phyloP scores from a whole-genome alignment of 2,113 vertebrate genomes.

The Noturus placidus region DNA sequence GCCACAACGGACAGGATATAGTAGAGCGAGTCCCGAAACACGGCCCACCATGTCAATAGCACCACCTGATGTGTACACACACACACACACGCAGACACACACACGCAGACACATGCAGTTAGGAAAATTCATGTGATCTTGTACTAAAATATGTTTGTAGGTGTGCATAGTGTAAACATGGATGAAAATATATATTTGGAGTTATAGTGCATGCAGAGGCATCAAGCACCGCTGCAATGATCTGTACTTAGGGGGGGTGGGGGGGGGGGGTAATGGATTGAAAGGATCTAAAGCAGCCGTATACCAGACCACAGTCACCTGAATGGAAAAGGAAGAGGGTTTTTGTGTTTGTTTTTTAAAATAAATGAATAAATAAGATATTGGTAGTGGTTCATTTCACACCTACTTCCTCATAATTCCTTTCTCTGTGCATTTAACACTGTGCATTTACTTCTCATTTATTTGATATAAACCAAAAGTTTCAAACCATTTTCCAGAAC shows the following conservation, averaged over 20 bases:
- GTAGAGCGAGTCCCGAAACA: slow-evolving; percentile 92
- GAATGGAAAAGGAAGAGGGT: background rate
- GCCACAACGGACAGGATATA: slow-evolving; percentile 88
- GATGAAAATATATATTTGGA: background rate
- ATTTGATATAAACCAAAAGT: background rate
- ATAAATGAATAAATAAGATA: too few relatives aligned
- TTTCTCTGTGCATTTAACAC: too few relatives aligned
- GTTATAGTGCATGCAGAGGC: background rate
- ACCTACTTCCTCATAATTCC: background rate
- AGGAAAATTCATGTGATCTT: background rate
- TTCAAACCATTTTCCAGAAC: background rate
- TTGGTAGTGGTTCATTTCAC: background rate
- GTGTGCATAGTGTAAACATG: background rate
- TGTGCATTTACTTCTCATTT: too few relatives aligned
- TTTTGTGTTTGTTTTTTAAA: too few relatives aligned
- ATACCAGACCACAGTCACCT: background rate
- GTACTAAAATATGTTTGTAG: background rate
- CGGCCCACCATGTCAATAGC: slow-evolving; percentile 88
- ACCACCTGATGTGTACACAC: slow-evolving; percentile 80
- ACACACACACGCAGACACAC: background rate
- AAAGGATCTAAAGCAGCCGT: background rate
- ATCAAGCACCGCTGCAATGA: background rate
- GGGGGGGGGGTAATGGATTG: too few relatives aligned
- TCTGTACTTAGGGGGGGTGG: too few relatives aligned
- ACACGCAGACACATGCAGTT: background rate